phyloP scores from a whole-genome alignment of 2,113 vertebrate genomes.

The Corydoras sp. region DNA sequence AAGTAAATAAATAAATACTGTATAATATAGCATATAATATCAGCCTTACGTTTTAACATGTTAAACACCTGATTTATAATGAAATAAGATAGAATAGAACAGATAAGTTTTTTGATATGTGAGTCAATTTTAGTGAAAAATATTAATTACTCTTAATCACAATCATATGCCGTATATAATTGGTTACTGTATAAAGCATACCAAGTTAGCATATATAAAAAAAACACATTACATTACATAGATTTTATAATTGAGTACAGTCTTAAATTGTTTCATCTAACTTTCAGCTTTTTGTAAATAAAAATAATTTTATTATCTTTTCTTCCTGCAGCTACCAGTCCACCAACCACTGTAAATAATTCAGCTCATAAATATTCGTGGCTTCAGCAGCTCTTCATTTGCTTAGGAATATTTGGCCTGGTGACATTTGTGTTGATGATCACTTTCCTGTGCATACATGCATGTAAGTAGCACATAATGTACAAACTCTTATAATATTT shows the following conservation, averaged over 20 bases:
- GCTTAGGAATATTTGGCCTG: neutral
- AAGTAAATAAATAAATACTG: too few species aligned
- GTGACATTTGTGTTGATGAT: neutral
- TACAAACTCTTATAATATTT: neutral
- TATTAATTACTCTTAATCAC: too few species aligned
- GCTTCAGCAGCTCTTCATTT: constrained; percentile 13
- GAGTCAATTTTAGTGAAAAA: too few species aligned
- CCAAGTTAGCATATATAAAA: neutral
- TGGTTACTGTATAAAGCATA: too few species aligned
- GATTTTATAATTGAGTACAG: neutral
- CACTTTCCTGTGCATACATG: constrained; percentile 1
- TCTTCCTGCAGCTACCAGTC: neutral
- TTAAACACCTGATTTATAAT: too few species aligned
- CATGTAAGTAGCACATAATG: constrained; percentile 6
- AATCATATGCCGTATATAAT: too few species aligned
- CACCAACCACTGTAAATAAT: neutral
- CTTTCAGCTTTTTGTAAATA: neutral
- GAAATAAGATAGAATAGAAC: too few species aligned
- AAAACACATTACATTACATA: neutral
- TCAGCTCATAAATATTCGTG: neutral
- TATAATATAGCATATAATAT: too few species aligned
- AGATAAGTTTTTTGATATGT: too few species aligned
- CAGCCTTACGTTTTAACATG: too few species aligned
- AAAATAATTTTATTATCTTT: neutral
- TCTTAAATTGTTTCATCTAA: neutral